phyloP scores from a whole-genome alignment of 2,888 invertebrate species.

The Sinopyrophorus schimmeli region DNA sequence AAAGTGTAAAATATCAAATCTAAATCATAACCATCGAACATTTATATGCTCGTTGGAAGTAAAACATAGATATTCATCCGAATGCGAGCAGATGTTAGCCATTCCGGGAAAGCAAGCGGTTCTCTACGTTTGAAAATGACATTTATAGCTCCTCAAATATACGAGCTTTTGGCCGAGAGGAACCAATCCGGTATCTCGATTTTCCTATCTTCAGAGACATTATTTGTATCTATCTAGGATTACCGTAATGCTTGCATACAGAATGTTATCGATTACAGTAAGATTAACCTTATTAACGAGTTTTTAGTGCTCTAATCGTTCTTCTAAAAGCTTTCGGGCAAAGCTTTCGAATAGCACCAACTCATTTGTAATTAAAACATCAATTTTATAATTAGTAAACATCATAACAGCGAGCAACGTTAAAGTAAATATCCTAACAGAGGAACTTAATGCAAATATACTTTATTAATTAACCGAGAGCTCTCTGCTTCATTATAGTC shows the following conservation, averaged over 20 bases:
- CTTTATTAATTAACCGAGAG: too few relatives aligned
- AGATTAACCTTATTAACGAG: slow-evolving; percentile 7
- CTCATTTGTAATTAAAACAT: too few relatives aligned
- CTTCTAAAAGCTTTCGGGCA: too few relatives aligned
- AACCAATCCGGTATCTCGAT: slow-evolving; percentile 34
- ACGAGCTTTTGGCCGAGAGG: slow-evolving; percentile 33
- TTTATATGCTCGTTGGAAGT: slow-evolving; percentile 29
- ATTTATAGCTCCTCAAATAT: slow-evolving; percentile 33
- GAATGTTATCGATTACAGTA: slow-evolving; percentile 13
- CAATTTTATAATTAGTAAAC: too few relatives aligned
- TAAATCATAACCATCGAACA: slow-evolving; percentile 28
- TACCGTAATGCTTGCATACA: slow-evolving; percentile 20
- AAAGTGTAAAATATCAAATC: slow-evolving; percentile 29
- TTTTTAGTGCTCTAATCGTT: too few relatives aligned
- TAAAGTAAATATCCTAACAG: too few relatives aligned
- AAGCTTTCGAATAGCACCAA: too few relatives aligned
- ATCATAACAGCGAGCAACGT: too few relatives aligned
- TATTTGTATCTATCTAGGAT: slow-evolving; percentile 32
- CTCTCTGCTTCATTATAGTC: too few relatives aligned
- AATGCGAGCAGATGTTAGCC: slow-evolving; percentile 33
- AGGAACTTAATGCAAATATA: too few relatives aligned
- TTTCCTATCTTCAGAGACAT: slow-evolving; percentile 35
- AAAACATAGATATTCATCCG: slow-evolving; percentile 34
- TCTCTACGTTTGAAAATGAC: slow-evolving; percentile 33
- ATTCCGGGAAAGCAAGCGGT: slow-evolving; percentile 30